Percentiles rank a stretch among this genome's conserved stretches.
Evolutionary conservation across 2,113 vertebrate species (phyloP).

Genomic region (Eonycteris spelaea): DNA sequence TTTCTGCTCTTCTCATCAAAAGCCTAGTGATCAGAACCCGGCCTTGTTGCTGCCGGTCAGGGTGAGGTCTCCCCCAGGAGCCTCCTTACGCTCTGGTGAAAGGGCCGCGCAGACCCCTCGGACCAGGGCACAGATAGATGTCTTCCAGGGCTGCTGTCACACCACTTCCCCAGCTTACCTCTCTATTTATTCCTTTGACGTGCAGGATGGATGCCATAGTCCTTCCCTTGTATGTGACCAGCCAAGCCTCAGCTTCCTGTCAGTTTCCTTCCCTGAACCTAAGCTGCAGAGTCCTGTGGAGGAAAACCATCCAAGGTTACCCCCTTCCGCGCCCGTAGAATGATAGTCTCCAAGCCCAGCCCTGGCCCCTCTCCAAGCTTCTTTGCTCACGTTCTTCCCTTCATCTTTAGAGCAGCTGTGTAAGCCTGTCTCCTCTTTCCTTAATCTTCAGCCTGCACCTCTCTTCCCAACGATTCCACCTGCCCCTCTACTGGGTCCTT

Average conservation of each 20-base stretch:
- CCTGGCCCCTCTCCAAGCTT: background rate
- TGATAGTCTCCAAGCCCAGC: background rate
- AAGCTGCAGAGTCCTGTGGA: background rate
- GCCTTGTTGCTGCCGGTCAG: background rate
- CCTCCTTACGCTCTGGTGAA: background rate
- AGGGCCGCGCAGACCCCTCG: background rate
- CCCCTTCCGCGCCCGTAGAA: background rate
- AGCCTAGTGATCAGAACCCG: background rate
- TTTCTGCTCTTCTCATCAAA: background rate
- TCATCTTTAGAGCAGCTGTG: background rate
- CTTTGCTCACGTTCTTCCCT: background rate
- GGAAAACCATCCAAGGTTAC: background rate
- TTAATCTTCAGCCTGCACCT: background rate
- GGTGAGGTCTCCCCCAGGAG: background rate
- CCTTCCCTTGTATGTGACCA: background rate
- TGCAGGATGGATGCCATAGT: accelerated
- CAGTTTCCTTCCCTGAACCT: background rate
- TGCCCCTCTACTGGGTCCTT: background rate
- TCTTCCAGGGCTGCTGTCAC: background rate
- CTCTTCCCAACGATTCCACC: no score
- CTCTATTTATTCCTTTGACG: background rate
- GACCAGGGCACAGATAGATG: accelerated
- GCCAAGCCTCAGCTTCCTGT: background rate
- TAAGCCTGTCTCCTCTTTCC: background rate
- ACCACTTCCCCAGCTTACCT: background rate